These are phyloP conservation scores for Drosophila picticornis DNA, from an alignment of 2,888 invertebrate species.

Conservation along the genomic window DNA sequence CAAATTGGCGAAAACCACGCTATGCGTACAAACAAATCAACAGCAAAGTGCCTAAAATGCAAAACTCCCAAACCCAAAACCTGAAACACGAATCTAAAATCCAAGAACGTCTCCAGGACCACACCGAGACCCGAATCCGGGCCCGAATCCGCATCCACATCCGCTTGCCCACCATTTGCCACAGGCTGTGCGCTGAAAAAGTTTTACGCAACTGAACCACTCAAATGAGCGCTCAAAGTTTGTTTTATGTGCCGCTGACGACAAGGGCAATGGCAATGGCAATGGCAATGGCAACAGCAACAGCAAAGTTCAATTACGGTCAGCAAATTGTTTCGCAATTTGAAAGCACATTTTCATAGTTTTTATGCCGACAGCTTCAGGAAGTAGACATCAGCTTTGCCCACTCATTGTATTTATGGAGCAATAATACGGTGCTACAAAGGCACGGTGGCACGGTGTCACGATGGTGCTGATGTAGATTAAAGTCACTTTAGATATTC, in stretches of 20 bases:
- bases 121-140: neutral
- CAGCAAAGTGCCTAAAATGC: conserved; percentile 6
- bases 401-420: conserved; percentile 45
- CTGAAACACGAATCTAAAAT: conserved; percentile 1
- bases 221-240: conserved; percentile 70
- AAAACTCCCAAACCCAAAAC: neutral
- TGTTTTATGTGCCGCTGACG: conserved; percentile 65
- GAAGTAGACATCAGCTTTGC: conserved; percentile 47
- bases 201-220: conserved; percentile 51
- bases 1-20: conserved; percentile 42
- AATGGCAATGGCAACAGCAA: conserved; percentile 40
- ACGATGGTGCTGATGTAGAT: neutral
- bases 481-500: neutral
- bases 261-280: conserved; percentile 19
- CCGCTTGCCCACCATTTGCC: conserved; percentile 53
- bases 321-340: conserved; percentile 80
- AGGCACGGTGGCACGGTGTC: neutral
- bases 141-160: conserved; percentile 6
- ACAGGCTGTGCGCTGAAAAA: conserved; percentile 66
- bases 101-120: neutral
- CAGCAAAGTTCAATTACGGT: conserved; percentile 78
- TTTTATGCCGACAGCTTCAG: conserved; percentile 52
- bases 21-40: conserved; percentile 29
- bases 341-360: conserved; percentile 77
- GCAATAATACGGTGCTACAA: neutral